Base-by-base conservation (phyloP, 2,113 vertebrate genomes). In the Agelaius tricolor region DNA sequence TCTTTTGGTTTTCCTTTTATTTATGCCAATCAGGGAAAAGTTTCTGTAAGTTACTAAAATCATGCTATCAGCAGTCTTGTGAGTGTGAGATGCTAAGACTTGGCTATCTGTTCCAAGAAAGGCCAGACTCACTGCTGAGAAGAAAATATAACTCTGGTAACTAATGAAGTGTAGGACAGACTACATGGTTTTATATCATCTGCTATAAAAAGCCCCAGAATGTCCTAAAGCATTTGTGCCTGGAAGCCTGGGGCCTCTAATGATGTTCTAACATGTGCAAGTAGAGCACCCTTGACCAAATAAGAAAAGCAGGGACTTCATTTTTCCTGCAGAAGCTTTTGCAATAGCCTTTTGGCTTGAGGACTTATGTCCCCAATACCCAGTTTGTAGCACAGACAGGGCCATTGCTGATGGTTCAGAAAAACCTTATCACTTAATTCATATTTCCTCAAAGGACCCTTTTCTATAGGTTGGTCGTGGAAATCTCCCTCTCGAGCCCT, bases 161-260 rank as follows among this genome's bases (percentile, higher is more conserved):
- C 44, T 89, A 71, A 94, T 75, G 68, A 92, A 68, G 94, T 61
- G 41, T 84, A 41, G 46, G 66, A 87, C 74, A 94, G 73, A 41
- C 59, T 52, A 33, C 52, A 65, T 5, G 54, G 41, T 67, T 93
- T 92, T 92, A 35, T 90, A 94, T 92, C 30, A 37, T 43, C 43
- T 86, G 61, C 78, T 94, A 22, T 87, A 84, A 95, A 94, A 92
- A 87, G n/a, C 24, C 22, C 37, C 23, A 82, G 52, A 54, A 61
- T 41, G 19, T 89, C 37, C 77, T 76, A 30, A 49, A 71, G 28
- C 16, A 1, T 46, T 75, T 44, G 44, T 80, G 61, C 61, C 77
- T 78, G 62, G 51, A 78, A 87, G 47, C 39, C 37, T 41, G 24
- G 33, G 22, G 24, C 33, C 39, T 72, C 7, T 67, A 67, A 59